These are phyloP conservation scores for Polypterus bichir DNA, from an alignment of 2,113 vertebrate genomes.

Conservation along the genomic window DNA sequence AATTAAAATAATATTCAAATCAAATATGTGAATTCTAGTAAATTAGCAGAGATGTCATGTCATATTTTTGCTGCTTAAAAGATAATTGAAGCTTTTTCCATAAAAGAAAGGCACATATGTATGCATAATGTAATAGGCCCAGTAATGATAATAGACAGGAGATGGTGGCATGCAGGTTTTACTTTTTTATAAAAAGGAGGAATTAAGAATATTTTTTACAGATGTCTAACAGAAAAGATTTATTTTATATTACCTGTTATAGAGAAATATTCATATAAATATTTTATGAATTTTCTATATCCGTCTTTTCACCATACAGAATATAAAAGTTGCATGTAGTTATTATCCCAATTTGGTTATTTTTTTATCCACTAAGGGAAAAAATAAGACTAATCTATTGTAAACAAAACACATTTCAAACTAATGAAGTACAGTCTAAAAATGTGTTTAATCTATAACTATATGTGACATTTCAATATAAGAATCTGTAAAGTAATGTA, in stretches of 20 bases:
- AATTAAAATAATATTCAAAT: too few relatives aligned
- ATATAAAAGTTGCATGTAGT: neutral
- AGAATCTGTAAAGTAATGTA: neutral
- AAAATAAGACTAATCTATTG: conserved; percentile 2
- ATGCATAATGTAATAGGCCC: too few relatives aligned
- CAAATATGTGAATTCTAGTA: too few relatives aligned
- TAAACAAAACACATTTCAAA: neutral
- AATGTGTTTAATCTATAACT: neutral
- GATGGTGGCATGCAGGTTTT: too few relatives aligned
- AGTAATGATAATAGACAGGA: too few relatives aligned
- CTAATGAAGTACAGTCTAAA: neutral
- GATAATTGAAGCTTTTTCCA: too few relatives aligned
- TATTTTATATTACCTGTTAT: conserved; percentile 1
- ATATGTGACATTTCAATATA: conserved; percentile 8
- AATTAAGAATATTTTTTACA: too few relatives aligned
- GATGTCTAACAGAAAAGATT: neutral
- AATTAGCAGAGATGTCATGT: too few relatives aligned
- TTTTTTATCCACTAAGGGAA: conserved; percentile 1
- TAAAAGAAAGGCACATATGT: too few relatives aligned
- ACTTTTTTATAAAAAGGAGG: too few relatives aligned
- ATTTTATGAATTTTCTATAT: neutral
- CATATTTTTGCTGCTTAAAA: too few relatives aligned
- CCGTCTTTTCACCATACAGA: neutral
- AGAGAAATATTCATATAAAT: conserved; percentile 2
- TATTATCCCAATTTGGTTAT: neutral